phyloP scores from a whole-genome alignment of 2,797 vertebrate species.

The Anisognathus igniventris region DNA sequence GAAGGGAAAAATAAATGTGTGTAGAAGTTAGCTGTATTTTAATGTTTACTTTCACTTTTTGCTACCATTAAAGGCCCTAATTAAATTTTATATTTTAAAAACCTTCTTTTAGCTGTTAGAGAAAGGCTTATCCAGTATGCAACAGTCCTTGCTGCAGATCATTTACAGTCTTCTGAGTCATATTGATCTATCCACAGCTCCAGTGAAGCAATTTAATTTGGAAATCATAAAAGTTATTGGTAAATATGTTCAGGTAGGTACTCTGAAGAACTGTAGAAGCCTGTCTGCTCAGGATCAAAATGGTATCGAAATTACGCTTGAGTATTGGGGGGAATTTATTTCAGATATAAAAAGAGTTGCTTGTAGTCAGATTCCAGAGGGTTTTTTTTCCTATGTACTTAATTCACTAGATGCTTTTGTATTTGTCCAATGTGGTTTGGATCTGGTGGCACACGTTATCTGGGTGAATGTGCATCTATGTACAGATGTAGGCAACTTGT shows the following conservation, averaged over 20 bases:
- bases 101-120: slow-evolving; percentile 83
- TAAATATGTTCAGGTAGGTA: slow-evolving; percentile 96
- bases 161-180: slow-evolving; percentile 97
- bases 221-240: slow-evolving; percentile 99
- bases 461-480: background rate
- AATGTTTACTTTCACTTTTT: background rate
- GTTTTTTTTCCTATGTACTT: background rate
- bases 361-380: background rate
- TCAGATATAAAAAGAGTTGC: background rate
- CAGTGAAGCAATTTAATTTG: slow-evolving; percentile 97
- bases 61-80: background rate
- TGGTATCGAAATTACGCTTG: background rate
- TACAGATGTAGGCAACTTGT: background rate
- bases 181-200: slow-evolving; percentile 91
- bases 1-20: background rate
- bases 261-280: background rate
- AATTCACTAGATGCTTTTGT: background rate
- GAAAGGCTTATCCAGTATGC: slow-evolving; percentile 95
- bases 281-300: background rate
- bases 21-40: background rate
- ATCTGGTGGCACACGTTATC: background rate
- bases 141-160: slow-evolving; percentile 94
- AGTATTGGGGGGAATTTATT: background rate
- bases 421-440: background rate
- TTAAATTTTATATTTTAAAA: background rate